Evolutionary conservation across 2,797 vertebrate genomes (phyloP), one percentile per base, ranked within the genome.

Genomic region (Echiichthys vipera): DNA sequence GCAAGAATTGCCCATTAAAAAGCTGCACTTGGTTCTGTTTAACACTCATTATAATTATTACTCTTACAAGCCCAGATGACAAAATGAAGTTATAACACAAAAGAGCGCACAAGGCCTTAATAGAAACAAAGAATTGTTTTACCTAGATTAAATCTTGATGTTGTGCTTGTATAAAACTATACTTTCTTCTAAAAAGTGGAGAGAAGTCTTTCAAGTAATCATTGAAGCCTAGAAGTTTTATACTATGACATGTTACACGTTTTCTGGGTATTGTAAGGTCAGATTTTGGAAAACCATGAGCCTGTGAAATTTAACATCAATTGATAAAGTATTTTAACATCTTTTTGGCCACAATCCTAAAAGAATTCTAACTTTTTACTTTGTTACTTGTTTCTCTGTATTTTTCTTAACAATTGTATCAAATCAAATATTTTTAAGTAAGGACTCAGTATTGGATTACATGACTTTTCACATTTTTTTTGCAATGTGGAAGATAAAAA

Each of bases 1-100:
- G 74, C 66, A 87, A 76, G 85, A 86, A 82, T 63, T 30, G 55
- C n/a, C 76, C 65, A 73, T 76, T 80, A 82, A 78, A 85, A 83
- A 77, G 42, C 45, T 73, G 58, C 34, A 54, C 45, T 65, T 71
- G 17, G 57, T 55, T 76, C 14, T 13, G 3, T 37, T 74, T 75
- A n/a, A n/a, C n/a, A n/a, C n/a, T n/a, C n/a, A n/a, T n/a, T n/a
- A n/a, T n/a, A n/a, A n/a, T n/a, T n/a, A n/a, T n/a, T n/a, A n/a
- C n/a, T 51, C 15, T 51, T 43, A 49, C 49, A 45, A 54, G 18
- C 2, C 20, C 5, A 14, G 66, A 72, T 22, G 17, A 32, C 32
- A 25, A 50, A 46, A 37, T 25, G 3, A 56, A 56, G 54, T 3
- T 32, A 12, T 5, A 12, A 67, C 13, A 32, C 25, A 34, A 32